A percentile compares a stretch with the other conserved stretches of the same genome.
Evolutionary conservation across 2,797 vertebrate genomes (phyloP).

Genomic region (Buphagus erythrorhynchus): DNA sequence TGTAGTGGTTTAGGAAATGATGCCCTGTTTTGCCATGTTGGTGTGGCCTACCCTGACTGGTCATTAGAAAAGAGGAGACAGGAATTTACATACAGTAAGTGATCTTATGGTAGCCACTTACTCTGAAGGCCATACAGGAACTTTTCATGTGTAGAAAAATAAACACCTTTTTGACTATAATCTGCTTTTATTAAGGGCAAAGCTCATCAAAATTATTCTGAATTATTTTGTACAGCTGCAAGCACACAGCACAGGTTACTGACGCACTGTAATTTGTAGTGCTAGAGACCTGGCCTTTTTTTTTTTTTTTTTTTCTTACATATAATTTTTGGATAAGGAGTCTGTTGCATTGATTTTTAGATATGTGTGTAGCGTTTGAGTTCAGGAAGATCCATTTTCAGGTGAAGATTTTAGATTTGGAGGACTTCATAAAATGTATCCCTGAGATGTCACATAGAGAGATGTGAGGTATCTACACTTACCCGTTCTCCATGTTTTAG

Average conservation of each 20-base stretch:
- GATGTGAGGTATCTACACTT: background rate
- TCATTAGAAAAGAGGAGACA: background rate
- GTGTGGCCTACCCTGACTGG: background rate
- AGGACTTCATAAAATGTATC: background rate
- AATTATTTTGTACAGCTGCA: background rate
- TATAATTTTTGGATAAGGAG: background rate
- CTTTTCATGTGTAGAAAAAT: background rate
- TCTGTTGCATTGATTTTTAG: accelerated
- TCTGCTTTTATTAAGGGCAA: background rate
- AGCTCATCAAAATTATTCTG: background rate
- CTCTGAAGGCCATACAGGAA: background rate
- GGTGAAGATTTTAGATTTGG: background rate
- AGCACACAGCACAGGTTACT: background rate
- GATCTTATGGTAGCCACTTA: background rate
- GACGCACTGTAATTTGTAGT: background rate
- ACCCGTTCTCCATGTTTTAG: accelerated
- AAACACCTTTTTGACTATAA: background rate
- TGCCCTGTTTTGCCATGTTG: background rate
- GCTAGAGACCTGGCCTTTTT: background rate
- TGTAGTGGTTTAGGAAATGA: background rate
- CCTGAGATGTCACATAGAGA: background rate
- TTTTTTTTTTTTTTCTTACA: background rate
- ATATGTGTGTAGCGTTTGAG: background rate
- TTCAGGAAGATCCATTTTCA: background rate
- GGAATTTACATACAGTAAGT: background rate